Evolutionary conservation across 2,888 invertebrate genomes (phyloP).

Genomic region (Sturmia bella): DNA sequence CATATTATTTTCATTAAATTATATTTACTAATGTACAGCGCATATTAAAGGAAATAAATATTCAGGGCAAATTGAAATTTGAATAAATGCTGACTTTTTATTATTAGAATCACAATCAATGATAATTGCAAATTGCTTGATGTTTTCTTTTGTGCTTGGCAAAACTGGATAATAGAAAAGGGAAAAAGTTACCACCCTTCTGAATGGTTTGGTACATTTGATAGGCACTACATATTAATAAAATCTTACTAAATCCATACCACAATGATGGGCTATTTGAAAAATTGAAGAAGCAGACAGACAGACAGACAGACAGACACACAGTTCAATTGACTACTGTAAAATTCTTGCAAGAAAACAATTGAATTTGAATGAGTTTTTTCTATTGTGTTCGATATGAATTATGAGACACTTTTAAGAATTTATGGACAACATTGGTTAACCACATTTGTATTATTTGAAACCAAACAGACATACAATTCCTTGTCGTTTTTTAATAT

Average conservation of each 20-base stretch:
- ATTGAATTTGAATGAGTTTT: constrained; percentile 51
- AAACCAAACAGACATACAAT: constrained; percentile 34
- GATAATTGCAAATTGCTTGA: too few relatives aligned
- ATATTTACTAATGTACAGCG: too few relatives aligned
- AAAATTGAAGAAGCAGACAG: constrained; percentile 16
- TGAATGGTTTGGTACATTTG: constrained; percentile 6
- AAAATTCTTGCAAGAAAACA: constrained; percentile 45
- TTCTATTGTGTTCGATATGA: constrained; percentile 80
- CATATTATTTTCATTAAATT: too few relatives aligned
- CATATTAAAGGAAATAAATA: too few relatives aligned
- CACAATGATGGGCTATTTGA: constrained; percentile 35
- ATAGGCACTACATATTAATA: constrained; percentile 11
- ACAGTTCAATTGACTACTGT: constrained; percentile 44
- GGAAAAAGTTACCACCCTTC: neutral
- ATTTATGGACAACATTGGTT: constrained; percentile 81
- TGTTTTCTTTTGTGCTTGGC: too few relatives aligned
- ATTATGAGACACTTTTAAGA: constrained; percentile 82
- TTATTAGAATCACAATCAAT: too few relatives aligned
- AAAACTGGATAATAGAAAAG: too few relatives aligned
- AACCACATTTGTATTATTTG: constrained; percentile 76
- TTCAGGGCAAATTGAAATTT: too few relatives aligned
- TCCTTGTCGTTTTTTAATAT: neutral
- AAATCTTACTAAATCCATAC: constrained; percentile 32
- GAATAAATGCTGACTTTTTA: too few relatives aligned
- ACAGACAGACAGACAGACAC: too few relatives aligned